Evolutionary conservation across 2,888 invertebrate genomes (phyloP).

Genomic region (Drosophila kambysellisi): DNA sequence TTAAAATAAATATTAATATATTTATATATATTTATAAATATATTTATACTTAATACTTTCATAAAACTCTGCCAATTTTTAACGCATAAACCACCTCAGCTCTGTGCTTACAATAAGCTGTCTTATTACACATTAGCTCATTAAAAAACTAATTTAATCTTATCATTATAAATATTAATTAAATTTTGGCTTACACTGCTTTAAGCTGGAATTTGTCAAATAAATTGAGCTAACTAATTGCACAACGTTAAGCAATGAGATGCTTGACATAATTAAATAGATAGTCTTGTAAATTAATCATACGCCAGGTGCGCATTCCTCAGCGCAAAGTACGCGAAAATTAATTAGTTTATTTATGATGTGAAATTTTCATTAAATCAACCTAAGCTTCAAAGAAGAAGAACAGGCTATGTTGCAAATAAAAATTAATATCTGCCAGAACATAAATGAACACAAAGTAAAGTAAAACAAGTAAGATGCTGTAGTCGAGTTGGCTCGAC

Average conservation of each 20-base stretch:
- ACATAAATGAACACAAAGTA: not conserved
- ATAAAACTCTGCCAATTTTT: not conserved
- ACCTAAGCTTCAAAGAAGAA: slow-evolving; percentile 37
- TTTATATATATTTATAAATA: too few relatives aligned
- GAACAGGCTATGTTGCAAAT: not conserved
- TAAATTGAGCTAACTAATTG: slow-evolving; percentile 37
- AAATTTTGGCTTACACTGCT: slow-evolving; percentile 9
- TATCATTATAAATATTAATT: slow-evolving; percentile 42
- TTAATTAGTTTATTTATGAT: slow-evolving; percentile 73
- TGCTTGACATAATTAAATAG: slow-evolving; percentile 40
- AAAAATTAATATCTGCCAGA: not conserved
- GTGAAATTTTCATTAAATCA: slow-evolving; percentile 71
- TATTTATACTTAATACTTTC: too few relatives aligned
- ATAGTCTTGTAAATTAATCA: slow-evolving; percentile 65
- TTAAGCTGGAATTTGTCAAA: slow-evolving; percentile 29
- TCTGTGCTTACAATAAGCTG: not conserved
- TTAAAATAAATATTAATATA: too few relatives aligned
- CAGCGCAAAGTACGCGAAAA: slow-evolving; percentile 42
- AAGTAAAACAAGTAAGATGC: too few relatives aligned
- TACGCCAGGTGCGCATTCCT: slow-evolving; percentile 64
- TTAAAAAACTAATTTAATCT: slow-evolving; percentile 13
- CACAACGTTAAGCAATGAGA: slow-evolving; percentile 14
- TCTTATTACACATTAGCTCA: not conserved
- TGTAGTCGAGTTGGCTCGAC: too few relatives aligned
- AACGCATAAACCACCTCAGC: too few relatives aligned